Evolutionary conservation across 1,140 invertebrate genomes (phyloP).

Genomic region (Drosophila nannoptera): DNA sequence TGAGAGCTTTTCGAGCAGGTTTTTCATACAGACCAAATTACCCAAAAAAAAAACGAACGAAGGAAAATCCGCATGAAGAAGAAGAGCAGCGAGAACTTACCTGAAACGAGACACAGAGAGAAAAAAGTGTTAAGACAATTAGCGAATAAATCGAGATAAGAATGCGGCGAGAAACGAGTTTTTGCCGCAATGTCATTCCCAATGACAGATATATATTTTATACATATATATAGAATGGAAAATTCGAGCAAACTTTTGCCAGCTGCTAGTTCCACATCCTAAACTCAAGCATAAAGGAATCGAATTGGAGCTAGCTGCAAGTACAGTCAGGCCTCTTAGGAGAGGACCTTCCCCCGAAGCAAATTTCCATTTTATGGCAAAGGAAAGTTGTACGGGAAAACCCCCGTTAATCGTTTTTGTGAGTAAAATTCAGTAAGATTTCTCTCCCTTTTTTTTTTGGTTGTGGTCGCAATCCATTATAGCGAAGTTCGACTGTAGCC

Average conservation of each 20-base stretch:
- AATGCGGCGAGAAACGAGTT: neutral
- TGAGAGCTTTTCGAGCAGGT: slow-evolving; percentile 2
- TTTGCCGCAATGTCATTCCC: no score
- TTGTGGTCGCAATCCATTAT: neutral
- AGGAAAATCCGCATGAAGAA: no score
- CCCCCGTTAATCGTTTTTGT: neutral
- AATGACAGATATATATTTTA: neutral
- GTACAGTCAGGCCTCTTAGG: neutral
- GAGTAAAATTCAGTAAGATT: neutral
- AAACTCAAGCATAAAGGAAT: no score
- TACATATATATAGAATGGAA: no score
- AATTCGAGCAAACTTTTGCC: no score
- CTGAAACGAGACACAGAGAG: slow-evolving; percentile 47
- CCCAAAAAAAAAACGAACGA: no score
- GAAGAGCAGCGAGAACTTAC: slow-evolving; percentile 26
- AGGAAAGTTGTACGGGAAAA: neutral
- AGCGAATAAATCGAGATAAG: slow-evolving; percentile 19
- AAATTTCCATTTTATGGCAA: neutral
- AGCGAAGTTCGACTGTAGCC: slow-evolving; percentile 1
- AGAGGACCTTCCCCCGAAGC: no score
- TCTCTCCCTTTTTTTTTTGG: no score
- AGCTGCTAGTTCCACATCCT: no score
- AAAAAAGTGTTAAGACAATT: slow-evolving; percentile 22
- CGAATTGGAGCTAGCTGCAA: no score
- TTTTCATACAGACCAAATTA: neutral